A percentile compares a stretch with the other conserved stretches of the same genome.
These are phyloP conservation scores for Aphis craccivora DNA, from an alignment of 1,140 invertebrate species.

Conservation along the genomic window DNA sequence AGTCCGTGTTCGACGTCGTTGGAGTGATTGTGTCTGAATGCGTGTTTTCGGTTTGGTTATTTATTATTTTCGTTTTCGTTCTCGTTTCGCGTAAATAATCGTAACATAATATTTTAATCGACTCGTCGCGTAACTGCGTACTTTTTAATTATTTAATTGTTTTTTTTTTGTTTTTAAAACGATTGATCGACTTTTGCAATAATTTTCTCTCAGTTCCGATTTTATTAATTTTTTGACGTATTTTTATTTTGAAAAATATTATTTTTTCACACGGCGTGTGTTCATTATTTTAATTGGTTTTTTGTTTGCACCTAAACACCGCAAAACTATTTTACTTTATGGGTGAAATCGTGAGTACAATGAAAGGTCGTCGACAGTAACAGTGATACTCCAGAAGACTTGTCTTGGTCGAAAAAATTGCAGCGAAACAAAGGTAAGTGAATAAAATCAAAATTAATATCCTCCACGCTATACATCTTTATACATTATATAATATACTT, in stretches of 20 bases:
- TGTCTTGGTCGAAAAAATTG: not conserved
- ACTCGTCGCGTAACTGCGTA: not conserved
- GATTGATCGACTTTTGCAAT: not conserved
- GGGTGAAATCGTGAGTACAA: not conserved
- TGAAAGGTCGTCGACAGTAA: not conserved
- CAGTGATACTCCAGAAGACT: not conserved
- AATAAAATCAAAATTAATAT: not conserved
- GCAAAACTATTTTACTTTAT: not conserved
- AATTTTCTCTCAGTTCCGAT: not conserved
- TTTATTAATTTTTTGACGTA: not conserved
- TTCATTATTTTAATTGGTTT: not conserved
- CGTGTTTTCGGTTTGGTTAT: not conserved
- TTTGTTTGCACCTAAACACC: not conserved
- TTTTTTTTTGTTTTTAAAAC: not conserved
- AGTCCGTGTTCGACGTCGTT: constrained; percentile 46
- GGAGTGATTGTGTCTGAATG: not conserved
- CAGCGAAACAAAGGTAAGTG: not conserved
- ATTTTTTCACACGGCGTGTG: not conserved
- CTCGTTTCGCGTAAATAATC: constrained; percentile 3
- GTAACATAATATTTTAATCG: not conserved
- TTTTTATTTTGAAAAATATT: not conserved
- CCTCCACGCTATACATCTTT: not conserved
- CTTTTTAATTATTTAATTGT: not conserved
- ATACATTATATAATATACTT: not conserved
- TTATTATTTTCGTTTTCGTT: not conserved